Evolutionary conservation across 2,113 vertebrate genomes (phyloP).

Genomic region (Ochotona princeps): DNA sequence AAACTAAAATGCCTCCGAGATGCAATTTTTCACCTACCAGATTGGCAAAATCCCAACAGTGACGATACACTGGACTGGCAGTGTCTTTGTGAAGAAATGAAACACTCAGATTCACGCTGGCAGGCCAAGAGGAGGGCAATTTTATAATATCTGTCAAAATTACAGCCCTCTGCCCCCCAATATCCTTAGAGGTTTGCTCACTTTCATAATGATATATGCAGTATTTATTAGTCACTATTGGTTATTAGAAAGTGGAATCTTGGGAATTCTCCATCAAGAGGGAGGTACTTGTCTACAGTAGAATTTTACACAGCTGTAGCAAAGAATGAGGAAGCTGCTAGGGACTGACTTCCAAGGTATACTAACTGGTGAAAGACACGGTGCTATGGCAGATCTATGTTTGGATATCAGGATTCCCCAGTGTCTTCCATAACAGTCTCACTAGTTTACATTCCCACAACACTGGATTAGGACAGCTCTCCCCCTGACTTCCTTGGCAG

Average conservation of each 20-base stretch:
- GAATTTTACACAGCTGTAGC: not conserved
- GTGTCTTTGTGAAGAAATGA: not conserved
- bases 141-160: slow-evolving; percentile 22
- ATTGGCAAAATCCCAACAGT: not conserved
- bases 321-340: not conserved
- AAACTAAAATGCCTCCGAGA: not conserved
- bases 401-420: no score
- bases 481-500: no score
- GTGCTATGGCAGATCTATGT: no score
- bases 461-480: no score
- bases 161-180: not conserved
- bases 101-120: not conserved
- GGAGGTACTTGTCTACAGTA: not conserved
- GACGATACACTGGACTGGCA: not conserved
- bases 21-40: not conserved
- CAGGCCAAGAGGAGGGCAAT: not conserved
- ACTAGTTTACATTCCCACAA: no score
- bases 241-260: not conserved
- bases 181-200: not conserved
- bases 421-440: no score
- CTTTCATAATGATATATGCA: not conserved
- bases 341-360: not conserved
- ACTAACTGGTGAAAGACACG: not conserved
- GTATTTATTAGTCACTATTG: not conserved
- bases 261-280: not conserved